Conservation (phyloP, 1,140 invertebrate species). For the Tetragnatha versicolor region DNA sequence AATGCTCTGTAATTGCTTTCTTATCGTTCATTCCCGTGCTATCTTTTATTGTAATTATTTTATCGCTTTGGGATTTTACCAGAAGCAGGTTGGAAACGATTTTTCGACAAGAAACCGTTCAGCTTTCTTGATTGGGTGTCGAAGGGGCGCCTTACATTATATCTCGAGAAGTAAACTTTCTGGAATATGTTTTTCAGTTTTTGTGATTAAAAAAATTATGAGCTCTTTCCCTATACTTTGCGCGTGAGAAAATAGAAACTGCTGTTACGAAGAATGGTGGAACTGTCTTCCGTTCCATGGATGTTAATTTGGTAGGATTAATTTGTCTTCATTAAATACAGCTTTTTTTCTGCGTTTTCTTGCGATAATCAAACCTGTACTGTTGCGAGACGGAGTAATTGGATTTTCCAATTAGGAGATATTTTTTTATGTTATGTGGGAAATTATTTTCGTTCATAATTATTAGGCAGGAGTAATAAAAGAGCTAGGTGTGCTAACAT, state of each 20-base stretch:
- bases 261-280: no score
- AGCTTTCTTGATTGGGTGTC: no score
- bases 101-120: neutral
- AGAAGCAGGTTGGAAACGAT: neutral
- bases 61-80: neutral
- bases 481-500: no score
- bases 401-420: neutral
- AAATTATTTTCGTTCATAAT: no score
- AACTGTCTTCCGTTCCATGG: no score
- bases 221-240: no score
- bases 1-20: slow-evolving; percentile 46
- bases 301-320: slow-evolving; percentile 41
- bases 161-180: no score
- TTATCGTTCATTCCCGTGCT: slow-evolving; percentile 3
- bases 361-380: neutral
- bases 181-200: neutral
- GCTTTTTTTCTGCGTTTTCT: no score
- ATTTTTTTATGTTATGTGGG: no score
- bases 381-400: neutral
- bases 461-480: no score
- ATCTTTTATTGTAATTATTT: slow-evolving; percentile 25
- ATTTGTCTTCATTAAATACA: slow-evolving; percentile 42
- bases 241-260: no score
- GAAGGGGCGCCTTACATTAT: no score
- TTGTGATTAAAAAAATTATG: neutral